Conservation (phyloP, 2,888 invertebrate genomes). For the Synergus laeviventris region DNA sequence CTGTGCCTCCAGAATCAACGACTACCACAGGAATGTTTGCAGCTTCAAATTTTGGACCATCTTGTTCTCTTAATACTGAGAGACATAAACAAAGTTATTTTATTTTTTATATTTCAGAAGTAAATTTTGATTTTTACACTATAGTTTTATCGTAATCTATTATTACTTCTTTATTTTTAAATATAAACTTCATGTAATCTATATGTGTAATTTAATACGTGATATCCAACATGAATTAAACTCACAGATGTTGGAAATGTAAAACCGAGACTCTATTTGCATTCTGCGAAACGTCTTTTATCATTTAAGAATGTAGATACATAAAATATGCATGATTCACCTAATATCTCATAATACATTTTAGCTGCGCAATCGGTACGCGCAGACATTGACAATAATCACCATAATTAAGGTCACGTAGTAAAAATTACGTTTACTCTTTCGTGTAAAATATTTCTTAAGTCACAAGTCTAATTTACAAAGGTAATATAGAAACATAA, state of each 20-base stretch:
- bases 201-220: slow-evolving; percentile 19
- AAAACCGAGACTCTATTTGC: slow-evolving; percentile 21
- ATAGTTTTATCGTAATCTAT: neutral
- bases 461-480: neutral
- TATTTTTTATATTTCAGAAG: neutral
- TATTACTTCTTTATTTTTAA: neutral
- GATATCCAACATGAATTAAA: neutral
- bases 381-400: neutral
- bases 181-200: slow-evolving; percentile 9
- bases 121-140: no score
- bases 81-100: neutral
- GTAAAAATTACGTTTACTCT: slow-evolving; percentile 3
- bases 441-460: neutral
- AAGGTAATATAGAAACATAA: neutral
- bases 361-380: slow-evolving; percentile 25
- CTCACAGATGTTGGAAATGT: slow-evolving; percentile 3
- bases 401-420: slow-evolving; percentile 5
- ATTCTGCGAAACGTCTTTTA: slow-evolving; percentile 2
- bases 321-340: slow-evolving; percentile 5
- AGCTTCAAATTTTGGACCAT: slow-evolving; percentile 71
- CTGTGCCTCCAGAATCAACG: slow-evolving; percentile 67
- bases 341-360: neutral
- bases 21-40: slow-evolving; percentile 66
- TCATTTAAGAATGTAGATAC: neutral
- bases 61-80: slow-evolving; percentile 82